Conservation (phyloP, 2,888 invertebrate genomes). For the Drosophila borborema region DNA sequence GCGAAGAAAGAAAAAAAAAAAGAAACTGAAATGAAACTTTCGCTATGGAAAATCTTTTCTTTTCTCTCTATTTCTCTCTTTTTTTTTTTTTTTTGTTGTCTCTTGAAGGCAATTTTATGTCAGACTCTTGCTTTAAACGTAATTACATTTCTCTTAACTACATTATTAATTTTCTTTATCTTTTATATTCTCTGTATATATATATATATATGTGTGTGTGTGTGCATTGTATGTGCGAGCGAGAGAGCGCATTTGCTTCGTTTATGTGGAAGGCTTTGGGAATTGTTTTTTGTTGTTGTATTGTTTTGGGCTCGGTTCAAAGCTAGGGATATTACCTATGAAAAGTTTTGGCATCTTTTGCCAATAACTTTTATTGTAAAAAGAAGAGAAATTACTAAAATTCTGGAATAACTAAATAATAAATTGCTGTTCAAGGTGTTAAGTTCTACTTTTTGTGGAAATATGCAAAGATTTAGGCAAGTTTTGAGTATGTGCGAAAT, state of each 20-base stretch:
- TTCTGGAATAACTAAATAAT: neutral
- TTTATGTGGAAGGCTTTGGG: constrained; percentile 12
- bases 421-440: neutral
- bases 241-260: constrained; percentile 22
- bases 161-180: constrained; percentile 32
- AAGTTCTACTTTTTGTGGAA: neutral
- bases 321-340: neutral
- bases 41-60: constrained; percentile 58
- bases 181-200: constrained; percentile 7
- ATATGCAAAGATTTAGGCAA: neutral
- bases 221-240: constrained; percentile 13
- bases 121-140: constrained; percentile 82
- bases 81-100: constrained; percentile 12
- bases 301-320: neutral
- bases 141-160: constrained; percentile 41
- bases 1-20: constrained; percentile 4
- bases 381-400: too few relatives aligned
- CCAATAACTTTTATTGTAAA: neutral
- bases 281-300: constrained; percentile 5
- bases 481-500: neutral
- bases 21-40: constrained; percentile 31
- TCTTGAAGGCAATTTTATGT: constrained; percentile 83
- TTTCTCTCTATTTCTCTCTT: neutral
- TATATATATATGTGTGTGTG: constrained; percentile 3
- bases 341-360: neutral